Evolutionary conservation across 2,797 vertebrate species (phyloP), one percentile per base, ranked within the genome.

Genomic region (Epinephelus coioides): DNA sequence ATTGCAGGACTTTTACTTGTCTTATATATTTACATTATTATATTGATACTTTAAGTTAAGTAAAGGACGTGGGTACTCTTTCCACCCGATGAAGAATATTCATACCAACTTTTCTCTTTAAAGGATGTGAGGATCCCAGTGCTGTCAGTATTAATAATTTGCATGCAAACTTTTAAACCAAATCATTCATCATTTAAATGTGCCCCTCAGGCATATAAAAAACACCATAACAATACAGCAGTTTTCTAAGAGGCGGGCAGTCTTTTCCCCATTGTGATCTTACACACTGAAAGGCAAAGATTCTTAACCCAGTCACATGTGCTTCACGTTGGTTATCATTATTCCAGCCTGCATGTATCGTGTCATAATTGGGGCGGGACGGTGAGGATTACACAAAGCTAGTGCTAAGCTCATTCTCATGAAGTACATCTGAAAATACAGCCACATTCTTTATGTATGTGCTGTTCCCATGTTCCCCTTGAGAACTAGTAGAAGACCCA

Each of bases 311-410:
- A 72, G 89, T 94, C 93, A 94, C 94, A 94, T 94, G 93, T 49
- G 66, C 21, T 89, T 91, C 90, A 90, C 73, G 66, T 86, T 92
- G 90, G 59, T 59, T 74, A 82, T 80, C 76, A 76, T 75, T 89
- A 92, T 81, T 88, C 90, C 86, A 73, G 86, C 50, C 59, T 60
- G 84, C 77, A 53, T 69, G 78, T 87, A 80, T 86, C 38, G 75
- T 83, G 88, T 86, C 83, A 90, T 90, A 92, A 87, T 84, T 83
- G 76, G 83, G 89, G 77, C 78, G 66, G 84, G 88, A 81, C 62
- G 30, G 61, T 4, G 47, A 80, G 91, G 93, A 94, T 94, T 94
- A 93, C 81, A 76, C 83, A 91, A 91, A 92, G 88, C 92, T 86
- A 86, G 81, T 30, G 2, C 79, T 91, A 93, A 93, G 90, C 90